These are phyloP conservation scores for Pogonognathellus flavescens DNA, from an alignment of 1,140 invertebrate species.

Conservation along the genomic window DNA sequence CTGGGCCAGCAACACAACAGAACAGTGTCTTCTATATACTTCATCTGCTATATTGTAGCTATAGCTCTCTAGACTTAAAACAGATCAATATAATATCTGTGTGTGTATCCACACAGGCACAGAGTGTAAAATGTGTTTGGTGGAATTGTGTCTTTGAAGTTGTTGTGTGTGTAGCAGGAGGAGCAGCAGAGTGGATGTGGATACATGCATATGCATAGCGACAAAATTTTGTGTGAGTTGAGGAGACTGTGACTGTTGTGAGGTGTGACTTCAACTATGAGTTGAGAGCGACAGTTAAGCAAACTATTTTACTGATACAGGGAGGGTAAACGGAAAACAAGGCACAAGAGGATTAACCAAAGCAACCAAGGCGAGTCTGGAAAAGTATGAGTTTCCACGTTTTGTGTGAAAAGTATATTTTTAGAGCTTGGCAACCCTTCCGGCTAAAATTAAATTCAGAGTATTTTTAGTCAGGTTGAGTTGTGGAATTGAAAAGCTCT, in stretches of 20 bases:
- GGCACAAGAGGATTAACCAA: slow-evolving; percentile 28
- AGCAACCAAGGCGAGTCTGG: slow-evolving; percentile 28
- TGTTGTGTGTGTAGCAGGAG: background rate
- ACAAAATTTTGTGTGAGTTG: background rate
- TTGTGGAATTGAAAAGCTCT: slow-evolving; percentile 41
- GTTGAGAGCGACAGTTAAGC: slow-evolving; percentile 1
- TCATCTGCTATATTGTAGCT: no score
- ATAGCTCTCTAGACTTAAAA: no score
- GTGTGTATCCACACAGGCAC: no score
- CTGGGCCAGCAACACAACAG: no score
- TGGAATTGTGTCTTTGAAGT: background rate
- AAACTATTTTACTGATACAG: background rate
- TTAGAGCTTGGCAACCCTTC: slow-evolving; percentile 62
- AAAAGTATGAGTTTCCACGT: slow-evolving; percentile 56
- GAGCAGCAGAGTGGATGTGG: background rate
- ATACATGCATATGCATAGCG: background rate
- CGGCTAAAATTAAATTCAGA: slow-evolving; percentile 59
- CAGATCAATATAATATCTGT: no score
- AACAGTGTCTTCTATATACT: no score
- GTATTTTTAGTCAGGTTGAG: slow-evolving; percentile 57
- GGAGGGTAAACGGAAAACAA: slow-evolving; percentile 37
- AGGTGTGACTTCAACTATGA: slow-evolving; percentile 1
- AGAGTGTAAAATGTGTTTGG: background rate
- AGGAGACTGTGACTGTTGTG: slow-evolving; percentile 8
- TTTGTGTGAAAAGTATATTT: slow-evolving; percentile 59